phyloP scores from a whole-genome alignment of 2,888 invertebrate genomes.

The Shargacucullia verbasci region DNA sequence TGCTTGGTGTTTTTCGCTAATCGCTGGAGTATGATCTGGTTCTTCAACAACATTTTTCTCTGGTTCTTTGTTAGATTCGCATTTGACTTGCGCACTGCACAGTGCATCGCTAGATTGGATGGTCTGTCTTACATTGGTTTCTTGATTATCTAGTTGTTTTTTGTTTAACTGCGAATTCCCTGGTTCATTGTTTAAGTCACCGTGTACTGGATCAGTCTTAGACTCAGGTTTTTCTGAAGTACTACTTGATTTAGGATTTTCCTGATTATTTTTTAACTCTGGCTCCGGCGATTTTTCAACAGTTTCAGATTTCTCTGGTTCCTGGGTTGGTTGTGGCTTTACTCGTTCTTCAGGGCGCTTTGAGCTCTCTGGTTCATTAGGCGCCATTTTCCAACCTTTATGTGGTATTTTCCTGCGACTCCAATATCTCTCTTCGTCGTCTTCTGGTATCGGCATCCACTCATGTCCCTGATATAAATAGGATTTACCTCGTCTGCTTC shows the following conservation, averaged over 20 bases:
- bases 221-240: constrained; percentile 17
- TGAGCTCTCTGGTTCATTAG: constrained; percentile 7
- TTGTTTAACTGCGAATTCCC: constrained; percentile 4
- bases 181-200: neutral
- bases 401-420: neutral
- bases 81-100: too few relatives aligned
- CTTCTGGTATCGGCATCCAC: constrained; percentile 76
- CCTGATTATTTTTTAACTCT: neutral
- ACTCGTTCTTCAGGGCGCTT: constrained; percentile 18
- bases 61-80: neutral
- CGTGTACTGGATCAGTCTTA: constrained; percentile 17
- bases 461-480: constrained; percentile 76
- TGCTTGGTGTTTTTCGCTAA: neutral
- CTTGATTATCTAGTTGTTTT: constrained; percentile 5
- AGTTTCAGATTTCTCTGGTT: neutral
- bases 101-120: neutral
- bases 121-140: neutral
- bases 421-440: constrained; percentile 61
- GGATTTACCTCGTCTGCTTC: constrained; percentile 68
- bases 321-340: neutral
- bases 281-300: neutral
- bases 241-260: constrained; percentile 5
- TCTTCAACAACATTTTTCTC: neutral
- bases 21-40: neutral
- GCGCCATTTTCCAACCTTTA: neutral